phyloP scores from a whole-genome alignment of 2,113 vertebrate species.

The Syrrhaptes paradoxus region DNA sequence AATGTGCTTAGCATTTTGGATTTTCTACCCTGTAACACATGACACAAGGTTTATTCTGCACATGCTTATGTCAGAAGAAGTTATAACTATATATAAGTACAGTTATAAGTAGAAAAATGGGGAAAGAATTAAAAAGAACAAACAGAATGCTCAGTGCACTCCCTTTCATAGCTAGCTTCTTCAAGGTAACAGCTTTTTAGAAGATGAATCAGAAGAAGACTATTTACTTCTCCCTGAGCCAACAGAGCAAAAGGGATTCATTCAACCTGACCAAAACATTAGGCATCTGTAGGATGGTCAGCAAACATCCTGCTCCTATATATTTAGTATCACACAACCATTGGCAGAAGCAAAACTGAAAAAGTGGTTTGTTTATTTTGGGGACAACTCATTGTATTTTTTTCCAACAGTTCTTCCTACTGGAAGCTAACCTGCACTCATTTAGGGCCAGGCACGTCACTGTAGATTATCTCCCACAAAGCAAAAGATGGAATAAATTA shows the following conservation, averaged over 20 bases:
- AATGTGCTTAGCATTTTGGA: conserved; percentile 22
- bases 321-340: not conserved
- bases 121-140: conserved; percentile 5
- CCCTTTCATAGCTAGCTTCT: conserved; percentile 11
- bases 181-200: not conserved
- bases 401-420: conserved; percentile 34
- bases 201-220: not conserved
- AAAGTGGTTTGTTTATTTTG: conserved; percentile 29
- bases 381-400: not conserved
- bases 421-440: conserved; percentile 34
- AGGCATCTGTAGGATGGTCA: conserved; percentile 7
- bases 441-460: not conserved
- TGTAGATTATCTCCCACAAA: conserved; percentile 28
- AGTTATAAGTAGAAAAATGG: conserved; percentile 17
- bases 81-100: too few species aligned
- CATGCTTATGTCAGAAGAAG: conserved; percentile 27
- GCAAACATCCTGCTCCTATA: not conserved
- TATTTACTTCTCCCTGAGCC: conserved; percentile 8
- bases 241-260: not conserved
- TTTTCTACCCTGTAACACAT: conserved; percentile 19
- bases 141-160: not conserved
- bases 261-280: not conserved
- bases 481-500: conserved; percentile 22
- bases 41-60: not conserved
- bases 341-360: conserved; percentile 7